Base-by-base conservation (phyloP, 2,888 invertebrate species). In the Andrena minutula region DNA sequence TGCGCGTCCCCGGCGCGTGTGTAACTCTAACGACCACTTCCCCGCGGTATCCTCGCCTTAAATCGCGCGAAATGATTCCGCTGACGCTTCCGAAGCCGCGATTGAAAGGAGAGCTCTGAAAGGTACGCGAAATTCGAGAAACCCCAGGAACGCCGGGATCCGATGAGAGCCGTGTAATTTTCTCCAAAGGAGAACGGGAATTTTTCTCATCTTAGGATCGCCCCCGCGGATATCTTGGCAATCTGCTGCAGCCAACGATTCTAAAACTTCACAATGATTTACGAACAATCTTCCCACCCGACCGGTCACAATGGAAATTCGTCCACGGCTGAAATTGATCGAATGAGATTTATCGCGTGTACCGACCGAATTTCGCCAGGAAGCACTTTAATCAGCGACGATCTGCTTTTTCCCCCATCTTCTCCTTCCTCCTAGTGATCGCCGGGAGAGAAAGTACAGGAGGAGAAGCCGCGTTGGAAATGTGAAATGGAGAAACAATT, bases 221-320 rank as follows among this genome's bases (percentile, higher is more conserved):
- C 73, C 68, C 68, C 58, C 49, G 35, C 28, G 56, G 53, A 73
- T 76, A 74, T 75, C 66, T 35, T 49, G 47, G 58, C 58, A 47
- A 63, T 80, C 16, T 28, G 23, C 51, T 75, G 16, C n/a, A 23
- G 70, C 41, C 20, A 28, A 63, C 53, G 73, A 85, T 73, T 79
- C 76, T 65, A 83, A 41, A 82, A 82, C 73, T 72, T 79, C 35
- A 20, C 53, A 64, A 85, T 85, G 85, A 85, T 85, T 77, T 85
- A 83, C 83, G 83, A 80, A 75, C 65, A 65, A 75, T 72, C 65
- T 47, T 64, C 41, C 12, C 26, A 35, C 53, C 35, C 71, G 20
- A 12, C 41, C 35, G 80, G 69, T 73, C 77, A 65, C 83, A 70
- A 86, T 74, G 58, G 66, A 61, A 70, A 80, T 77, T 68, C 61